Evolutionary conservation across 2,888 invertebrate species (phyloP), one percentile per base, ranked within the genome.

Genomic region (Zootermopsis nevadensis): DNA sequence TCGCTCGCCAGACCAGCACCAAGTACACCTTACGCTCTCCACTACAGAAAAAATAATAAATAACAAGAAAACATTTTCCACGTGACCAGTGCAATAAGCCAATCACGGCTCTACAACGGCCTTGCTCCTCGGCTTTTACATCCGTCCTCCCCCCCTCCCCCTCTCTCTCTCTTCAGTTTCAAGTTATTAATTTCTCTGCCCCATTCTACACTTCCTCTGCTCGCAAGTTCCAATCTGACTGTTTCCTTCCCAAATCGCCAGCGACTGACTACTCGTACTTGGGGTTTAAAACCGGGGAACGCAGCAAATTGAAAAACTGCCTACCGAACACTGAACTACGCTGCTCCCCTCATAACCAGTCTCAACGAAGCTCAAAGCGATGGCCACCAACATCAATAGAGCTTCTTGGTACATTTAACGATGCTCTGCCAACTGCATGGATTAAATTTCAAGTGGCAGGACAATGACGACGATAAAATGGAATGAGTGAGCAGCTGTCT

Each of bases 61-160:
- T 60, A 60, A 60, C n/a, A 60, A 60, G 60, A 60, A 60, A 60
- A 60, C 60, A 60, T 60, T 60, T 60, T 60, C 60, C 60, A 60
- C 60, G 60, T 60, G 60, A 60, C 60, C 60, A 60, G 27, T 60
- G 60, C 60, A 24, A 60, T 60, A 60, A 60, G 60, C 60, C 60
- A 60, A 60, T 60, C 60, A 60, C 27, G n/a, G 60, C 27, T n/a
- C 60, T 60, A 60, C 60, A 60, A 60, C 60, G 60, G 60, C 60
- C 60, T 60, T 60, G 60, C 60, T 60, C n/a, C 60, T 60, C n/a
- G 60, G 27, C 60, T 60, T 60, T 24, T 60, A 60, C 60, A 60
- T 60, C n/a, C 48, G 48, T 48, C 48, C 24, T 60, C 60, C n/a
- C 60, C n/a, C 60, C 15, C 48, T 48, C 48, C 8, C 48, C 7